Evolutionary conservation across 2,888 invertebrate genomes (phyloP).

Genomic region (Habroteleia sp.): DNA sequence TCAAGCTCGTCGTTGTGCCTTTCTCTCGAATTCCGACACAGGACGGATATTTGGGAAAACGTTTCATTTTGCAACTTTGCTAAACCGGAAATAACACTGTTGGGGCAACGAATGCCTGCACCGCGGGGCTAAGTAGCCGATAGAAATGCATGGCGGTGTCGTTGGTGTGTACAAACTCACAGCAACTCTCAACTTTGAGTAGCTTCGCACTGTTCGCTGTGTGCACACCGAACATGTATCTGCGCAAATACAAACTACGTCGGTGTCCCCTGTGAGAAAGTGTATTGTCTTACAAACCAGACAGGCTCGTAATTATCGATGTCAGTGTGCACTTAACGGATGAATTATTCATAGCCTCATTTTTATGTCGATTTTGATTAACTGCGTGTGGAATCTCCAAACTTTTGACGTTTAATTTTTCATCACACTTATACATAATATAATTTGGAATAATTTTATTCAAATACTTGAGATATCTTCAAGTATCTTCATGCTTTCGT

Average conservation of each 20-base stretch:
- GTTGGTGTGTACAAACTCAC: constrained; percentile 67
- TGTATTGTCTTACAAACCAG: constrained; percentile 56
- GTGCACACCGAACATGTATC: constrained; percentile 23
- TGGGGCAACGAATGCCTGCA: constrained; percentile 54
- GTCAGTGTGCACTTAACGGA: constrained; percentile 47
- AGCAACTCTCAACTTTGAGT: constrained; percentile 67
- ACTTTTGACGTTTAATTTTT: too few species aligned
- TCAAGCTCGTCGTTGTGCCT: constrained; percentile 30
- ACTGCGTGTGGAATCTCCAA: neutral
- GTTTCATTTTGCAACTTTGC: constrained; percentile 61
- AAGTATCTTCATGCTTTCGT: too few species aligned
- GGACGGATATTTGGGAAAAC: constrained; percentile 52
- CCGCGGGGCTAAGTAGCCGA: constrained; percentile 74
- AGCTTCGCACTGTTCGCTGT: constrained; percentile 42
- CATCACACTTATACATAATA: neutral
- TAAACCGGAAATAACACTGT: constrained; percentile 72
- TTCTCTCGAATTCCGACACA: constrained; percentile 36
- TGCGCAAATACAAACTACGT: constrained; percentile 43
- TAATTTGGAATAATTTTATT: neutral
- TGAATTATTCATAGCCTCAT: constrained; percentile 48
- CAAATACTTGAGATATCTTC: neutral
- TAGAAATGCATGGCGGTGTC: constrained; percentile 76
- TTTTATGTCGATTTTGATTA: constrained; percentile 40
- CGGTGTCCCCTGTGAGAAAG: constrained; percentile 20
- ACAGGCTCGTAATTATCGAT: constrained; percentile 50